These are phyloP conservation scores for Engystomops pustulosus DNA, from an alignment of 2,113 vertebrate species.

Conservation along the genomic window DNA sequence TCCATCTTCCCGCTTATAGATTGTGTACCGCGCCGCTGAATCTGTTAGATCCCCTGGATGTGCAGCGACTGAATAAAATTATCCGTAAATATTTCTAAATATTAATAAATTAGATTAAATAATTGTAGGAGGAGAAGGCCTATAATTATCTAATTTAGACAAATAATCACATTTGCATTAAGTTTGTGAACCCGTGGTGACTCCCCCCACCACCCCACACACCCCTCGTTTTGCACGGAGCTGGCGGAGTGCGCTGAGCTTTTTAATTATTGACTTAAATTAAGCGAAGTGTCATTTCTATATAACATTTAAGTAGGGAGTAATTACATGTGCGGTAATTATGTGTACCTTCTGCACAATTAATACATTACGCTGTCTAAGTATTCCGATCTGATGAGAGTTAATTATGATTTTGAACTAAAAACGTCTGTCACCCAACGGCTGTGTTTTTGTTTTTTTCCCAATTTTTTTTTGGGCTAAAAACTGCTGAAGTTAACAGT, in stretches of 20 bases:
- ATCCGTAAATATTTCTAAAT: conserved; percentile 6
- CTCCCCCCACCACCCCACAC: not conserved
- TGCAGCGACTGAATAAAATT: too few relatives aligned
- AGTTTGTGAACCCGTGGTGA: conserved; percentile 25
- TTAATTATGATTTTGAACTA: conserved; percentile 58
- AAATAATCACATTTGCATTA: conserved; percentile 27
- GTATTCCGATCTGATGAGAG: conserved; percentile 47
- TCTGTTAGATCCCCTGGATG: too few relatives aligned
- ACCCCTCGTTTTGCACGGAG: not conserved
- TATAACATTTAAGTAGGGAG: conserved; percentile 50
- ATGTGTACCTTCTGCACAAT: conserved; percentile 56
- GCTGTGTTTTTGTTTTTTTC: not conserved
- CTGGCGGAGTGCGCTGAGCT: conserved; percentile 20
- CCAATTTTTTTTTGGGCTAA: not conserved
- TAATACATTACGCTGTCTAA: conserved; percentile 59
- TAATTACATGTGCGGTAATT: conserved; percentile 56
- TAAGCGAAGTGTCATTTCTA: conserved; percentile 54
- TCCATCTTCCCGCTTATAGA: too few relatives aligned
- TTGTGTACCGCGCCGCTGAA: too few relatives aligned
- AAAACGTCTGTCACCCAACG: conserved; percentile 34
- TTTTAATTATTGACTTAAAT: conserved; percentile 59
- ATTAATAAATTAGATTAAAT: conserved; percentile 13
- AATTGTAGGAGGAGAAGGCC: not conserved
- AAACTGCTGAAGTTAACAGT: not conserved
- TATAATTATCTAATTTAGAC: conserved; percentile 27